Evolutionary conservation across 2,888 invertebrate species (phyloP), one percentile per base, ranked within the genome.

Genomic region (Diogma glabrata): DNA sequence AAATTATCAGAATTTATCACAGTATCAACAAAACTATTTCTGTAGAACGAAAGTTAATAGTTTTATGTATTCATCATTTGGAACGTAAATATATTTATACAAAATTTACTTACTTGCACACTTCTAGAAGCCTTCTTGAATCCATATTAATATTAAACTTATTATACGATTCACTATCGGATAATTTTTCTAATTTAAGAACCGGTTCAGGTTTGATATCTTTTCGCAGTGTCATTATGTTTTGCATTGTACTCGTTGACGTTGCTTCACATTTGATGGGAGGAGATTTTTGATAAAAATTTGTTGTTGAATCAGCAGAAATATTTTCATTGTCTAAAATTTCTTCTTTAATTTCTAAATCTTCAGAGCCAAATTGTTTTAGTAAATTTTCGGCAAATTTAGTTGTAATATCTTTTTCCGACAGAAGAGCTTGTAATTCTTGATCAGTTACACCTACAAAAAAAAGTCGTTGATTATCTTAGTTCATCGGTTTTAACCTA

Each of bases 321-420:
- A 49, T 26, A 23, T 53, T 55, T n/a, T 50, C 47, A 17, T 56
- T 52, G 16, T 63, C 62, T 2, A 56, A 30, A 10, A 65, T 60
- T 54, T 65, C 67, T 20, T 68, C 59, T 50, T 71, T 72, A n/a
- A 70, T 70, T 47, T 77, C 77, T 2, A 82, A 73, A 55, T 80
- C 81, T 12, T 84, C 79, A 17, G 84, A 84, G 10, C 83, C 82
- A 62, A 92, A 87, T 61, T 90, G 86, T 67, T 90, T 87, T 51
- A 93, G 72, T 53, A 93, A 72, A 69, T 93, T 90, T 67, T 93
- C 93, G 40, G 91, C 88, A 55, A 91, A 74, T 33, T 87, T 84
- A 53, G 88, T 84, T 1, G 83, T 78, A 48, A 82, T 57, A 62
- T 84, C 85, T 59, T 83, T 84, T 58, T 84, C 81, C 2, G 83